Base-by-base conservation (phyloP, 1,140 invertebrate species). In the Drosophila malerkotliana region DNA sequence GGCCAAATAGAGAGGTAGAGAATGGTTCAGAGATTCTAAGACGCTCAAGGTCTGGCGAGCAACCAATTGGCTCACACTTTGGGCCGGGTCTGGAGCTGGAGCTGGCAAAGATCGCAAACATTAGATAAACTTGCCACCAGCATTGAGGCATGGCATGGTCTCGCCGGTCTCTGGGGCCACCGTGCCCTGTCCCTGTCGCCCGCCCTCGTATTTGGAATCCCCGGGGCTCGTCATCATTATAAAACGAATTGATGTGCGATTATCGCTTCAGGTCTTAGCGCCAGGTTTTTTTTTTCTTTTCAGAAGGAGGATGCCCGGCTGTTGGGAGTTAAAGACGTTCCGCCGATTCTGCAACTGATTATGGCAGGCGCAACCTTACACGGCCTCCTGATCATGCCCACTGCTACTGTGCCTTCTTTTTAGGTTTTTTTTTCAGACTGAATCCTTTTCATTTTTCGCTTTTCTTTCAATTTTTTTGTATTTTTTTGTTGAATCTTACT, bases 231-330 rank as follows among this genome's bases (percentile, higher is more conserved):
- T 85, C 82, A 85, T 87, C 82, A 87, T 85, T 85, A 85, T 85
- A 81, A 85, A 85, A 85, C 82, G 82, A 85, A 85, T 85, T 85
- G 82, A 85, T 85, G 78, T 73, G 82, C 82, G 82, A 85, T 85
- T 87, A 85, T 85, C 82, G 82, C 78, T 88, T 69, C 75, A 79
- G 74, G 79, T 88, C 77, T 85, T 88, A 85, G 82, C 82, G 82
- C 82, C 82, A 87, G 82, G 62, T 58, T 68, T 54, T 61, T 62
- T 62, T 53, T 53, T 21, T 21, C 21, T 21, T 21, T 21, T 21
- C 21, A 21, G 72, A 63, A 45, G 51, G 69, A 15, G 8, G 44
- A 18, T 26, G 15, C 26, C 5, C 26, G 26, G 26, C 21, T 51
- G 62, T 32, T 56, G 49, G 41, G 10, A 39, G 63, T 24, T 61